Base-by-base conservation (phyloP, 2,888 invertebrate genomes). In the Tetragonisca angustula region DNA sequence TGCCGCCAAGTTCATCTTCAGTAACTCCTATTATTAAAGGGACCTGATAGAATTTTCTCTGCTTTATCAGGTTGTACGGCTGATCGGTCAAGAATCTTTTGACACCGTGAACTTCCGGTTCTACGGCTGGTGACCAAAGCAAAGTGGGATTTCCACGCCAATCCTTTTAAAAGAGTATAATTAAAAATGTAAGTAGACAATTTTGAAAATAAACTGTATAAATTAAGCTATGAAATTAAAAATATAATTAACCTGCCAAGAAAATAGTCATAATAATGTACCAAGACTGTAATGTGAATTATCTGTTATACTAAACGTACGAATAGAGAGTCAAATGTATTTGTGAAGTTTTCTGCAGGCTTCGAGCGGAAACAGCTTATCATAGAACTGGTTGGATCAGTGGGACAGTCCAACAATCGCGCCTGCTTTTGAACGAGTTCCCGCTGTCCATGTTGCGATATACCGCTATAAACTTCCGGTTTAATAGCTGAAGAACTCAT, bases 11-110 rank as follows among this genome's bases (percentile, higher is more conserved):
- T 93, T 97, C 97, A 85, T 96, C 96, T 75, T 95, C 95, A 0
- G 97, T 97, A 88, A 96, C 95, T 79, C 97, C 97, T 81, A 96
- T 95, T 67, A 97, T 95, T 76, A 96, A 93, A 0, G 97, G 97
- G 49, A 97, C 96, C 67, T 96, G 95, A 85, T 96, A 95, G 81
- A 96, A 96, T 62, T 95, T 95, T 2, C 96, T 96, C 76, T 95
- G 92, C 50, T 95, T 94, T 76, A 96, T 96, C 11, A 96, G 94
- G 62, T 95, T 95, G 65, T 95, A 94, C 0, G 97, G 97, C 89
- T 96, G 95, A 17, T 95, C 95, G 0, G 95, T 89, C n/a, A 97
- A 94, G 92, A 97, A 97, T 77, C 96, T 95, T 88, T 97, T 96
- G 90, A 96, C 96, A 0, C 97, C 97, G 2, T 90, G 89, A 85